A percentile compares a stretch with the other conserved stretches of the same genome.
Evolutionary conservation across 2,888 invertebrate species (phyloP).

Genomic region (Eueremaeus valkanovi): DNA sequence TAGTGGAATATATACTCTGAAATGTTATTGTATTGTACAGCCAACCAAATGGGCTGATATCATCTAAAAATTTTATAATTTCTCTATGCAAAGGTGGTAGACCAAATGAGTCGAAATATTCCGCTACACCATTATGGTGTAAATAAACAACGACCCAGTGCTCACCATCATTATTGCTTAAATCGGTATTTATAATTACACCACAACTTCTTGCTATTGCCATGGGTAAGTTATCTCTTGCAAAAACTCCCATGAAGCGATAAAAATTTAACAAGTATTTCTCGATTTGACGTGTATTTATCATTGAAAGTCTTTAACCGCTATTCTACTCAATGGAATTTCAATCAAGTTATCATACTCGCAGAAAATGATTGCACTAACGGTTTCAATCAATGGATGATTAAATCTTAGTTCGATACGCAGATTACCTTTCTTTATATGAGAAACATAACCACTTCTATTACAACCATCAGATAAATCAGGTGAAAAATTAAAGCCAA

Average conservation of each 20-base stretch:
- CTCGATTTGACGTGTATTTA: slow-evolving; percentile 10
- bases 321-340: slow-evolving; percentile 47
- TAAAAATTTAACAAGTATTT: not conserved
- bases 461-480: slow-evolving; percentile 44
- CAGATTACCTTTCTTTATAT: slow-evolving; percentile 46
- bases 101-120: slow-evolving; percentile 42
- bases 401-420: slow-evolving; percentile 48
- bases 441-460: slow-evolving; percentile 39
- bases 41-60: not conserved
- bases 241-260: not conserved
- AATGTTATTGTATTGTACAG: not conserved
- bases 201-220: not conserved
- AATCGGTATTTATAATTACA: slow-evolving; percentile 30
- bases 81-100: slow-evolving; percentile 23
- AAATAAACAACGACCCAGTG: slow-evolving; percentile 42
- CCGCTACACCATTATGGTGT: not conserved
- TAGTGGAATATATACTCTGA: not conserved
- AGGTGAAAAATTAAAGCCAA: slow-evolving; percentile 49
- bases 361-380: slow-evolving; percentile 48
- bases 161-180: not conserved
- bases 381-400: slow-evolving; percentile 43
- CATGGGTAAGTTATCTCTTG: not conserved
- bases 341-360: slow-evolving; percentile 50
- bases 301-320: slow-evolving; percentile 44
- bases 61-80: not conserved